Conservation (phyloP, 1,140 invertebrate species). For the Drosophila kepulauana region DNA sequence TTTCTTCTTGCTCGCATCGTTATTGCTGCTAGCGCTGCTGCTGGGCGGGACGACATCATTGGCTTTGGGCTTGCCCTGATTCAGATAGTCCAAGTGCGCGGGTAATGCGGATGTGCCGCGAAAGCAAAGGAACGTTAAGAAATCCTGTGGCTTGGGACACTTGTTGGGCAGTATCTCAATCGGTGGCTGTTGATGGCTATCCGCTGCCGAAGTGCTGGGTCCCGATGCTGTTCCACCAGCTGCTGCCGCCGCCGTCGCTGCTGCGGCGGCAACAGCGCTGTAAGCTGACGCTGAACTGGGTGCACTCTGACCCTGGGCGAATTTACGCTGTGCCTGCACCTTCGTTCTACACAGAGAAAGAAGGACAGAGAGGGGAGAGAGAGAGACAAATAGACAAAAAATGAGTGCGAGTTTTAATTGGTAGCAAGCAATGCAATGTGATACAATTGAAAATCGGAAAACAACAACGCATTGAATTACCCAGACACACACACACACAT, state of each 20-base stretch:
- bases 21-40: constrained; percentile 18
- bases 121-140: constrained; percentile 95
- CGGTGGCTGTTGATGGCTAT: constrained; percentile 85
- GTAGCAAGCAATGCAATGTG: constrained; percentile 39
- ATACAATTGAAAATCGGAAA: constrained; percentile 57
- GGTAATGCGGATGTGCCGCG: constrained; percentile 92
- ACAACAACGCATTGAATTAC: constrained; percentile 45
- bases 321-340: constrained; percentile 95
- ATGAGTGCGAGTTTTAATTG: constrained; percentile 60
- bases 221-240: constrained; percentile 85
- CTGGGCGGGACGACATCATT: constrained; percentile 38
- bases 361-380: background rate
- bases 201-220: constrained; percentile 82
- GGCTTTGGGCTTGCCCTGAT: constrained; percentile 84
- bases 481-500: constrained; percentile 12
- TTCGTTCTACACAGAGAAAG: constrained; percentile 87
- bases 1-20: constrained; percentile 52
- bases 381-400: constrained; percentile 8
- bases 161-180: constrained; percentile 88
- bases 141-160: constrained; percentile 95
- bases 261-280: constrained; percentile 46
- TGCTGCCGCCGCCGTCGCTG: constrained; percentile 82
- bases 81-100: constrained; percentile 91
- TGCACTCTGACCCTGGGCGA: constrained; percentile 91
- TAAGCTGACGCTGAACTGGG: constrained; percentile 75